Evolutionary conservation across 2,797 vertebrate species (phyloP), one percentile per base, ranked within the genome.

Genomic region (Spinus olivaceus): DNA sequence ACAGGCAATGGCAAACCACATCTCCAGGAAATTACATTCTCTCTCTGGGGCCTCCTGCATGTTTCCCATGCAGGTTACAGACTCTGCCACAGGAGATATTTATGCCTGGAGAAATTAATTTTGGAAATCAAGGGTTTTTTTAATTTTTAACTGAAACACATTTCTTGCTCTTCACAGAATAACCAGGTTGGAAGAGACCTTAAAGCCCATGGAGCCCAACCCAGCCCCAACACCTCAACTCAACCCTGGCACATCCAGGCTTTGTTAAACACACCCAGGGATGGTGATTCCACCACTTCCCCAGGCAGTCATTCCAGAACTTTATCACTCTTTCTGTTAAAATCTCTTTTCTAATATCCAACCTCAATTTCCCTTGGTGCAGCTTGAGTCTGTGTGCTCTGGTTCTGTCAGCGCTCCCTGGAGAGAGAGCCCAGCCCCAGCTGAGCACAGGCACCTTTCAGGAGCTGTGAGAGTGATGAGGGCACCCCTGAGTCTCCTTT

Each of bases 311-410:
- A 25, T 35, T 56, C 54, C 54, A 57, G 33, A 35, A 17, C 10
- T 35, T 57, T 6, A 57, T 35, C 54, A 35, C 22, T 6, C 7
- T 35, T 35, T 17, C 54, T 35, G n/a, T 25, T 2, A 57, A 57
- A 57, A 35, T 35, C 23, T 35, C 7, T 35, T 35, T 57, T 15
- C n/a, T 57, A 4, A 57, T 24, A 35, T 35, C n/a, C 54, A 57
- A 12, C 15, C n/a, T 57, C 1, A 8, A 35, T 35, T 35, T 17
- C n/a, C n/a, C 54, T 57, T 57, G n/a, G n/a, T 0, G 0, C n/a
- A 57, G 54, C n/a, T 17, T 3, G 7, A 57, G 54, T 15, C 33
- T 25, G 23, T 8, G 10, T 35, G 2, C 54, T 35, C n/a, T 57
- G 33, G 15, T 12, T 25, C 1, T 57, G 23, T 25, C 54, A 57